phyloP scores from a whole-genome alignment of 2,113 vertebrate species.

The Megaceryle maxima region DNA sequence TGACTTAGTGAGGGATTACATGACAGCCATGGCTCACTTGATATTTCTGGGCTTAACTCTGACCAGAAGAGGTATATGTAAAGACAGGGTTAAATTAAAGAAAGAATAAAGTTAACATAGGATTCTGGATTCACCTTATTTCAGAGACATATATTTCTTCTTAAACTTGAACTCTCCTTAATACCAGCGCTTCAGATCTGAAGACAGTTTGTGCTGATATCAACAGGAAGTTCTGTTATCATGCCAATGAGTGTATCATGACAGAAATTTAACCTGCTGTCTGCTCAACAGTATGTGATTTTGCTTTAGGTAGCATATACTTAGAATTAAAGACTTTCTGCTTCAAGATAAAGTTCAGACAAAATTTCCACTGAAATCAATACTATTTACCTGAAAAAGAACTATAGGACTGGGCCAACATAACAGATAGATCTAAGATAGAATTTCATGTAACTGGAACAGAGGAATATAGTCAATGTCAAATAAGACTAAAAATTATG shows the following conservation, averaged over 20 bases:
- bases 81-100: background rate
- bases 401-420: background rate
- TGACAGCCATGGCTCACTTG: background rate
- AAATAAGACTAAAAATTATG: background rate
- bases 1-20: background rate
- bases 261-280: background rate
- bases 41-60: background rate
- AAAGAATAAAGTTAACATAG: background rate
- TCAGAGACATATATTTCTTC: background rate
- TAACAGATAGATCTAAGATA: background rate
- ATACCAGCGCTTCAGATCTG: background rate
- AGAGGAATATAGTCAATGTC: background rate
- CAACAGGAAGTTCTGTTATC: slow-evolving; percentile 11
- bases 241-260: background rate
- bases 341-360: background rate
- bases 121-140: background rate
- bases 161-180: background rate
- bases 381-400: background rate
- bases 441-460: background rate
- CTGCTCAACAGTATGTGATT: background rate
- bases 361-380: background rate
- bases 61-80: background rate
- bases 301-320: background rate
- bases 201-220: background rate
- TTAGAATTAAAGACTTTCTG: background rate